A percentile compares a stretch with the other conserved stretches of the same genome.
Conservation (phyloP, 2,888 invertebrate genomes). For the Temnothorax rugatulus region DNA sequence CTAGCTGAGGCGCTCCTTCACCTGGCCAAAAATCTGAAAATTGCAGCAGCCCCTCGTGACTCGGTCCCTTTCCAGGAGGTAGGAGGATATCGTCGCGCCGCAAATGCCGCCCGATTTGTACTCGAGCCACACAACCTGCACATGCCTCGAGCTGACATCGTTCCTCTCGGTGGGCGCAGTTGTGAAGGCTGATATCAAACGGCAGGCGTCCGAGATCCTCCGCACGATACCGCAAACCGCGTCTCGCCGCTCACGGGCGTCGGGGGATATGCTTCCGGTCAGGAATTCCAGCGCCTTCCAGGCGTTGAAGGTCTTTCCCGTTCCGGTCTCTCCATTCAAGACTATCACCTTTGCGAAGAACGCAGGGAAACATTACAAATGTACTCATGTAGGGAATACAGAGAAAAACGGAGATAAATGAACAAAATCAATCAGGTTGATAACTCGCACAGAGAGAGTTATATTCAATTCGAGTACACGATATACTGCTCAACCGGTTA, state of each 20-base stretch:
- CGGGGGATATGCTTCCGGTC: constrained; percentile 58
- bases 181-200: constrained; percentile 82
- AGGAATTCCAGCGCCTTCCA: constrained; percentile 84
- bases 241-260: constrained; percentile 52
- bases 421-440: background rate
- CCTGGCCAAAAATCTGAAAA: constrained; percentile 86
- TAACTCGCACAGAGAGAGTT: background rate
- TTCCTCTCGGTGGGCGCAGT: constrained; percentile 85
- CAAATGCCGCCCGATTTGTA: constrained; percentile 79
- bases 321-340: constrained; percentile 86
- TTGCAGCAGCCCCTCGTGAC: constrained; percentile 83
- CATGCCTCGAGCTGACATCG: constrained; percentile 85
- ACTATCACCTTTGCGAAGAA: constrained; percentile 79
- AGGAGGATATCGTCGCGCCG: constrained; percentile 84
- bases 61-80: constrained; percentile 85
- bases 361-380: background rate
- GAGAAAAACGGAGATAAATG: background rate
- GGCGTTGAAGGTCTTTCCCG: constrained; percentile 86
- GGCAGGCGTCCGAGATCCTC: constrained; percentile 80
- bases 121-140: constrained; percentile 84
- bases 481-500: background rate
- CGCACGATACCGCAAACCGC: constrained; percentile 76
- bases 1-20: constrained; percentile 57
- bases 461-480: background rate
- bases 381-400: background rate